Percentiles rank a stretch among this genome's conserved stretches.
These are phyloP conservation scores for Drosophila pachea DNA, from an alignment of 1,140 invertebrate species.

Conservation along the genomic window DNA sequence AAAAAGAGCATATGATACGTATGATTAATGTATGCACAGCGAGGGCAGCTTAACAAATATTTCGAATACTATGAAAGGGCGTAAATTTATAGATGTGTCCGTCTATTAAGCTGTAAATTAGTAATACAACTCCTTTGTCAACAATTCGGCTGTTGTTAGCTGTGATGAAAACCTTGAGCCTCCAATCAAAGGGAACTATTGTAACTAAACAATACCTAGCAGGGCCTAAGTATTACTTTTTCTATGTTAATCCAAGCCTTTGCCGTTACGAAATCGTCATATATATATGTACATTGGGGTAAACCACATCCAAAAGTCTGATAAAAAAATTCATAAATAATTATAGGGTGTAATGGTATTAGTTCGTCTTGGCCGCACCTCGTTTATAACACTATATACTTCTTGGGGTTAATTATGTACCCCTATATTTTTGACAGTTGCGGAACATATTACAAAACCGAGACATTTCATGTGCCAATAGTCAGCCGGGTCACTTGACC, in stretches of 20 bases:
- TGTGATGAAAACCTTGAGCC: constrained; percentile 1
- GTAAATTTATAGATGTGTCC: no score
- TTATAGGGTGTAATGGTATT: background rate
- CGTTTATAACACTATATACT: constrained; percentile 41
- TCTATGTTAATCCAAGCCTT: no score
- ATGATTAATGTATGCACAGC: constrained; percentile 7
- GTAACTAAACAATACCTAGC: background rate
- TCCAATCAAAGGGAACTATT: background rate
- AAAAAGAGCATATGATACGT: constrained; percentile 16
- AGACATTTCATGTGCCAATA: constrained; percentile 35
- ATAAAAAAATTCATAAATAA: background rate
- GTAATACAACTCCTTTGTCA: background rate
- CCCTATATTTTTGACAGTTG: constrained; percentile 62
- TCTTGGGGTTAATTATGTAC: constrained; percentile 59
- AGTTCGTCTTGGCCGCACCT: constrained; percentile 2
- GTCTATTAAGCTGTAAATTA: no score
- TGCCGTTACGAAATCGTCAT: no score
- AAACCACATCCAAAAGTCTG: no score
- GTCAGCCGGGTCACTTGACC: constrained; percentile 69
- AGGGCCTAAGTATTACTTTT: no score
- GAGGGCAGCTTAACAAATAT: constrained; percentile 26
- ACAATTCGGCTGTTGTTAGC: background rate
- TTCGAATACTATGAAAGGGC: no score
- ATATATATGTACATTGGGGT: no score
- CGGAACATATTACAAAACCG: constrained; percentile 35